Conservation (phyloP, 2,888 invertebrate species). For the Rhingia campestris region DNA sequence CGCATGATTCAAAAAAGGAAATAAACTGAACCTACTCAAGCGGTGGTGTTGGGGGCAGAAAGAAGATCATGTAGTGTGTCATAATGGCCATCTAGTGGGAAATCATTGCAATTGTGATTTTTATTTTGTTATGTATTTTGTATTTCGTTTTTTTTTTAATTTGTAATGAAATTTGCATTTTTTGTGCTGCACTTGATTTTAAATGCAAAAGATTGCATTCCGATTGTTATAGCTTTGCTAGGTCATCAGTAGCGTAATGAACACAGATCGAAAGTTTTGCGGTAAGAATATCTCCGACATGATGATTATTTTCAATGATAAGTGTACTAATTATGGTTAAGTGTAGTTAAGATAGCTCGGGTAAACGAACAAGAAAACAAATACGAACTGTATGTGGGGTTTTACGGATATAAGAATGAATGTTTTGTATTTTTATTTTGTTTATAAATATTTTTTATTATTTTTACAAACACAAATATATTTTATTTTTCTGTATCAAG, state of each 20-base stretch:
- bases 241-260: constrained; percentile 23
- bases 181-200: constrained; percentile 51
- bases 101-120: constrained; percentile 70
- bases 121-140: constrained; percentile 44
- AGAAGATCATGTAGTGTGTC: constrained; percentile 11
- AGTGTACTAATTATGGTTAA: constrained; percentile 38
- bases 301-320: constrained; percentile 20
- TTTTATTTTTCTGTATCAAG: constrained; percentile 61
- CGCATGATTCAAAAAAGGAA: constrained; percentile 59
- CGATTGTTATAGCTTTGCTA: constrained; percentile 54
- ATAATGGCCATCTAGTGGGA: constrained; percentile 10
- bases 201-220: constrained; percentile 44
- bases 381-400: constrained; percentile 41
- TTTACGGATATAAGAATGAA: constrained; percentile 30
- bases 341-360: constrained; percentile 28
- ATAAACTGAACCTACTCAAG: constrained; percentile 1
- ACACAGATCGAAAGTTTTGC: background rate
- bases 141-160: constrained; percentile 26
- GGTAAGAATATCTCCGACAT: background rate
- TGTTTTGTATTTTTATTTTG: constrained; percentile 26
- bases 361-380: constrained; percentile 13
- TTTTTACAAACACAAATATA: constrained; percentile 30
- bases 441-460: constrained; percentile 31
- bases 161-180: constrained; percentile 38
- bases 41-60: background rate